Conservation (phyloP, 2,113 vertebrate species). For the Andinoacara biseriatus region DNA sequence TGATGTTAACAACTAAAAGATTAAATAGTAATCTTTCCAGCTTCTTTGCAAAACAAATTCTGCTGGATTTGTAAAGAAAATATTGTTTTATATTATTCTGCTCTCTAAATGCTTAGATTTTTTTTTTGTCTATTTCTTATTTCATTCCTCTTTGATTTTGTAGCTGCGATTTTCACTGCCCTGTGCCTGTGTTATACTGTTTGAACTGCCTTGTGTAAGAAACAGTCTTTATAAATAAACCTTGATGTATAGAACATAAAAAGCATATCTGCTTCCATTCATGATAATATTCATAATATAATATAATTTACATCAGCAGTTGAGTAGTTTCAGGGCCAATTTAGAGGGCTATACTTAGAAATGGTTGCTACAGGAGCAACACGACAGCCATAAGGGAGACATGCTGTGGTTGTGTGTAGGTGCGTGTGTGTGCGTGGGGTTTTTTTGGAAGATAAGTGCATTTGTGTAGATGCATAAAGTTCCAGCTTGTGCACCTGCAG, state of each 20-base stretch:
- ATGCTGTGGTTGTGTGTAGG: neutral
- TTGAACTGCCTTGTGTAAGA: neutral
- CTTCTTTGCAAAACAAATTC: too few relatives aligned
- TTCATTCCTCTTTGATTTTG: neutral
- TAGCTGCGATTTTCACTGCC: neutral
- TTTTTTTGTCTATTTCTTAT: neutral
- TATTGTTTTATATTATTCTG: neutral
- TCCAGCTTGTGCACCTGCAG: neutral
- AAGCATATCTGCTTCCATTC: neutral
- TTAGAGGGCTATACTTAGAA: slow-evolving; percentile 13
- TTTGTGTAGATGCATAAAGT: neutral
- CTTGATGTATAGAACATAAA: neutral
- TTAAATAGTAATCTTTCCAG: neutral
- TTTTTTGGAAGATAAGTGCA: neutral
- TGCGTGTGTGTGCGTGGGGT: neutral
- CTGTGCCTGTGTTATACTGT: neutral
- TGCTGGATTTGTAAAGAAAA: neutral
- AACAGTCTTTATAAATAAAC: neutral
- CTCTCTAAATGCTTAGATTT: neutral
- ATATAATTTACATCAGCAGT: slow-evolving; percentile 5
- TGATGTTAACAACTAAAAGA: rapidly evolving
- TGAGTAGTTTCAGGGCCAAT: slow-evolving; percentile 1
- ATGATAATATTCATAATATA: neutral
- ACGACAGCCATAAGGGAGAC: neutral
- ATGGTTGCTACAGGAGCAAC: neutral